phyloP scores from a whole-genome alignment of 2,113 vertebrate species.

The Pionites leucogaster region DNA sequence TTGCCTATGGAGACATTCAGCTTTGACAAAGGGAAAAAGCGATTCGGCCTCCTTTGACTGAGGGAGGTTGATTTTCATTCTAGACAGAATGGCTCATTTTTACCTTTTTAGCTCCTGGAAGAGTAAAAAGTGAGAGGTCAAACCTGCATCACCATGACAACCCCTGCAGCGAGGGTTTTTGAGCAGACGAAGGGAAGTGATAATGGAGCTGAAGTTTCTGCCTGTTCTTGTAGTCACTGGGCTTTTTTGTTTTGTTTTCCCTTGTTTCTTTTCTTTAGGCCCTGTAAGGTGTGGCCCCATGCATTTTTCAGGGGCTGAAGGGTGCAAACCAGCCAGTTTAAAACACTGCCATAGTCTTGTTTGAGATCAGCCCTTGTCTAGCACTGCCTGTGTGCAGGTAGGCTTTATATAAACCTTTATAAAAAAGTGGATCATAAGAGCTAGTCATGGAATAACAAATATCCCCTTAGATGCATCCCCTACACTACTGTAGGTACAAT shows the following conservation, averaged over 20 bases:
- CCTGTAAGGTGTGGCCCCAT: neutral
- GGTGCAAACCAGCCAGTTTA: neutral
- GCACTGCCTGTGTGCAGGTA: rapidly evolving
- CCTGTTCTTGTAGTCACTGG: neutral
- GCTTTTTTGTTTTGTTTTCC: conserved; percentile 21
- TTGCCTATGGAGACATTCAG: conserved; percentile 48
- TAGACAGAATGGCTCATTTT: conserved; percentile 75
- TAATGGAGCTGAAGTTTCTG: conserved; percentile 70
- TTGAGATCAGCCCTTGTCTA: neutral
- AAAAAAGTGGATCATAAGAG: neutral
- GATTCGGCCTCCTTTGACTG: conserved; percentile 62
- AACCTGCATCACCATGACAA: conserved; percentile 79
- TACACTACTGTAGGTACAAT: neutral
- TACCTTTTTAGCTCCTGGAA: conserved; percentile 79
- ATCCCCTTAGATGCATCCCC: neutral
- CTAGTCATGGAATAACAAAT: neutral
- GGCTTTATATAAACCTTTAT: neutral
- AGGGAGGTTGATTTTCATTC: conserved; percentile 75
- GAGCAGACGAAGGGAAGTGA: conserved; percentile 73
- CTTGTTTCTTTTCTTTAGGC: neutral
- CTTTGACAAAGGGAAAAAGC: conserved; percentile 62
- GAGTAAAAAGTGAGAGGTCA: conserved; percentile 82
- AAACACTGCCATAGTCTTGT: neutral
- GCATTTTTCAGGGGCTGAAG: neutral
- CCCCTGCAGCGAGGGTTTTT: conserved; percentile 60